Evolutionary conservation across 2,888 invertebrate genomes (phyloP).

Genomic region (Strigamia maritima): DNA sequence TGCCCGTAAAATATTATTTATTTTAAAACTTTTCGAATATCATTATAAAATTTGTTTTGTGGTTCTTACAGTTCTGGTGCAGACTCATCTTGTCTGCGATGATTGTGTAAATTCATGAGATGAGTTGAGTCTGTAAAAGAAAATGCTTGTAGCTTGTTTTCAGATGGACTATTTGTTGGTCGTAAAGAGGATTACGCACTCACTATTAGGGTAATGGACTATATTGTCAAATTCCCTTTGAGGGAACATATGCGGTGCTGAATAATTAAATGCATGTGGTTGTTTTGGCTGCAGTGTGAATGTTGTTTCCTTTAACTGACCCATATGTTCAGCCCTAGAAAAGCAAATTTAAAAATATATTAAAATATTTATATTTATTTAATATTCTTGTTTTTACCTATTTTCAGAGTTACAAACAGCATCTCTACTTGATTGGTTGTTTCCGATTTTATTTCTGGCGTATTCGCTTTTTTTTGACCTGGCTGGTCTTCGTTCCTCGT

Average conservation of each 20-base stretch:
- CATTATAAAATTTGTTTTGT: neutral
- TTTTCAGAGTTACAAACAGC: neutral
- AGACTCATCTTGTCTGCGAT: conserved; percentile 28
- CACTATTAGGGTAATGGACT: conserved; percentile 33
- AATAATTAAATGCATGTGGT: conserved; percentile 20
- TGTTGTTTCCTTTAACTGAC: conserved; percentile 34
- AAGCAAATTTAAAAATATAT: neutral
- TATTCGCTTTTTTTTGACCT: conserved; percentile 36
- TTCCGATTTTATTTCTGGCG: conserved; percentile 15
- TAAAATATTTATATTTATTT: neutral
- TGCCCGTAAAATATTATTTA: too few relatives aligned
- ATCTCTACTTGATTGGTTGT: conserved; percentile 13
- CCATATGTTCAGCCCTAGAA: conserved; percentile 6
- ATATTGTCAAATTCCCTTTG: conserved; percentile 35
- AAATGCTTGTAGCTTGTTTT: neutral
- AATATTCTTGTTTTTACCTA: neutral
- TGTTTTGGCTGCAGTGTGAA: conserved; percentile 23
- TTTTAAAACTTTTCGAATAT: too few relatives aligned
- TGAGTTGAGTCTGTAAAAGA: conserved; percentile 16
- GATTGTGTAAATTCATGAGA: conserved; percentile 35
- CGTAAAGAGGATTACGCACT: neutral
- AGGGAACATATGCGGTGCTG: conserved; percentile 24
- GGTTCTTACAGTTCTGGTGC: neutral
- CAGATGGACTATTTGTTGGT: too few relatives aligned
- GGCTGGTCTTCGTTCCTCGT: conserved; percentile 38